Percentiles rank a stretch among this genome's conserved stretches.
These are phyloP conservation scores for Potorous gilbertii DNA, from an alignment of 2,797 vertebrate genomes.

Conservation along the genomic window DNA sequence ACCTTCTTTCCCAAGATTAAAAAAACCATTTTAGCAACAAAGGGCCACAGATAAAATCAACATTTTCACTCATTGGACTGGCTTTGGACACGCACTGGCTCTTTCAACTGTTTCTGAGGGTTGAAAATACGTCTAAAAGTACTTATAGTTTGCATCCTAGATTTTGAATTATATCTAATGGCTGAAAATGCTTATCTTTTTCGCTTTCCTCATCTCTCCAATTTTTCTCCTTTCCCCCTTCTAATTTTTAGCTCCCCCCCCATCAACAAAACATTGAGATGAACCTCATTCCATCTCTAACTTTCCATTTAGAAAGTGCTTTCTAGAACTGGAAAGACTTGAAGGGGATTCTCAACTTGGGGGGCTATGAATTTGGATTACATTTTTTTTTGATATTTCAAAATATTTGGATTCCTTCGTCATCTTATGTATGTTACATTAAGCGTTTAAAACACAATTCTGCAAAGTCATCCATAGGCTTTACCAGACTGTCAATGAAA, in stretches of 20 bases:
- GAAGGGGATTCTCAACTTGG: background rate
- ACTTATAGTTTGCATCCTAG: background rate
- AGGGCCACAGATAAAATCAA: background rate
- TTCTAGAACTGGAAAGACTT: constrained; percentile 9
- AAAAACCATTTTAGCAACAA: background rate
- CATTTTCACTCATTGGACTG: background rate
- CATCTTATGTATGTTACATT: background rate
- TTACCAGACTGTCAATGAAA: background rate
- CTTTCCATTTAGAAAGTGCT: background rate
- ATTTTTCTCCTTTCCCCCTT: background rate
- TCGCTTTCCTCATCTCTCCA: background rate
- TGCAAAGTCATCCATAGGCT: background rate
- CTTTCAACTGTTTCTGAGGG: background rate
- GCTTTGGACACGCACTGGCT: background rate
- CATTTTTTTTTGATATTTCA: background rate
- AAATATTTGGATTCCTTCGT: background rate
- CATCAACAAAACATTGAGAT: background rate
- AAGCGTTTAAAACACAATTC: background rate
- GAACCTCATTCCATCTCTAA: constrained; percentile 18
- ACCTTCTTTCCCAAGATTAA: background rate
- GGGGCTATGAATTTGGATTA: background rate
- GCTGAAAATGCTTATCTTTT: background rate
- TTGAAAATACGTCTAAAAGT: constrained; percentile 13
- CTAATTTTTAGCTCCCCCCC: constrained; percentile 10
- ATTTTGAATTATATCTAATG: constrained; percentile 22